A percentile compares a stretch with the other conserved stretches of the same genome.
These are phyloP conservation scores for Globodera rostochiensis DNA, from an alignment of 1,140 invertebrate species.

Conservation along the genomic window DNA sequence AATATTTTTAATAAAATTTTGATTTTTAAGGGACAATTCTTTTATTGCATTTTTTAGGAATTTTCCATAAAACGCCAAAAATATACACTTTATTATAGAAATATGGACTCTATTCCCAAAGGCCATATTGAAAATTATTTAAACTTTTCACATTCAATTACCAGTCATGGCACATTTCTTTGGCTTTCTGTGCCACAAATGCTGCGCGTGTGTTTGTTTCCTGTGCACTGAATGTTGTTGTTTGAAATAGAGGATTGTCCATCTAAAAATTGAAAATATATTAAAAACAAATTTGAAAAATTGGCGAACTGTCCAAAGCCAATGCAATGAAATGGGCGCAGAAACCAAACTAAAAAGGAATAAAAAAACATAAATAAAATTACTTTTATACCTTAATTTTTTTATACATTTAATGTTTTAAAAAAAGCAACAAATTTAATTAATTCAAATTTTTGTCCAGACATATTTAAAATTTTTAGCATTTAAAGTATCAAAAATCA, in stretches of 20 bases:
- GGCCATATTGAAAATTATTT: too few relatives aligned
- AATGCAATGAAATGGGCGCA: constrained; percentile 63
- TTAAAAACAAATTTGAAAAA: not conserved
- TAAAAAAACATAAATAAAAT: not conserved
- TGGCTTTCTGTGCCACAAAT: constrained; percentile 59
- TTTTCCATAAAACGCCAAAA: too few relatives aligned
- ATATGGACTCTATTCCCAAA: too few relatives aligned
- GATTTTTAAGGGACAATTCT: too few relatives aligned
- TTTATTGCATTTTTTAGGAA: too few relatives aligned
- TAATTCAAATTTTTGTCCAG: not conserved
- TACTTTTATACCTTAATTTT: too few relatives aligned
- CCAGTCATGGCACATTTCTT: constrained; percentile 65
- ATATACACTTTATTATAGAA: too few relatives aligned
- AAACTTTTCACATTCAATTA: constrained; percentile 9
- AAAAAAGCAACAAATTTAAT: not conserved
- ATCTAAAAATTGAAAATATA: not conserved
- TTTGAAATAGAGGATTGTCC: constrained; percentile 55
- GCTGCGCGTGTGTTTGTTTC: constrained; percentile 45
- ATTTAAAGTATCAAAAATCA: too few relatives aligned
- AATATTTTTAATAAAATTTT: too few relatives aligned
- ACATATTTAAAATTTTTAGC: not conserved
- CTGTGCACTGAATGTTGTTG: constrained; percentile 50
- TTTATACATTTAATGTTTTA: too few relatives aligned
- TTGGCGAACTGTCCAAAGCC: constrained; percentile 51
- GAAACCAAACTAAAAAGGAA: constrained; percentile 57